Conservation (phyloP, 1,140 invertebrate species). For the Penaeus japonicus region DNA sequence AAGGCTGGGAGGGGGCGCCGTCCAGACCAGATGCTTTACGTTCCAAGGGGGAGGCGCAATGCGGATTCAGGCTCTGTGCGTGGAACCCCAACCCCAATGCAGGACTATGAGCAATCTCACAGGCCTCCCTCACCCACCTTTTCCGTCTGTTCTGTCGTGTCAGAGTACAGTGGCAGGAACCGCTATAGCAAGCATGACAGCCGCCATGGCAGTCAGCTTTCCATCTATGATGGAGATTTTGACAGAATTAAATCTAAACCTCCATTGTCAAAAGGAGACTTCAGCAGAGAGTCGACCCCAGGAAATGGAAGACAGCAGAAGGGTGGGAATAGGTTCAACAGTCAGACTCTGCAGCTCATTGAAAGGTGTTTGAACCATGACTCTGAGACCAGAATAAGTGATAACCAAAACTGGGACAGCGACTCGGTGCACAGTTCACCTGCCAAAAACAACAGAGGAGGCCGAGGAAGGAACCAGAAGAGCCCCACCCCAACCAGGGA, state of each 20-base stretch:
- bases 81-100: constrained; percentile 40
- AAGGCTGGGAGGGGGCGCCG: constrained; percentile 21
- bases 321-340: constrained; percentile 17
- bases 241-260: constrained; percentile 40
- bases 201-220: constrained; percentile 47
- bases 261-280: constrained; percentile 26
- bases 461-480: constrained; percentile 21
- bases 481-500: constrained; percentile 52
- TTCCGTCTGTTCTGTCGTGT: constrained; percentile 51
- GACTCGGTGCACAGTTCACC: constrained; percentile 17
- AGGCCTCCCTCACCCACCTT: constrained; percentile 40
- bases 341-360: constrained; percentile 47
- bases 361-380: constrained; percentile 56
- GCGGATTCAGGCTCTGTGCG: background rate
- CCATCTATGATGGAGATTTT: constrained; percentile 51
- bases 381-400: constrained; percentile 11
- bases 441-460: background rate
- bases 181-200: constrained; percentile 45
- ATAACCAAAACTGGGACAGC: background rate
- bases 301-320: constrained; percentile 33
- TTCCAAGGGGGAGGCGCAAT: constrained; percentile 32
- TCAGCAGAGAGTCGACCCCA: constrained; percentile 37
- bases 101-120: constrained; percentile 7
- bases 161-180: constrained; percentile 57
- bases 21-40: constrained; percentile 39